Base-by-base conservation (phyloP, 1,140 invertebrate species). In the Temnothorax nylanderi region DNA sequence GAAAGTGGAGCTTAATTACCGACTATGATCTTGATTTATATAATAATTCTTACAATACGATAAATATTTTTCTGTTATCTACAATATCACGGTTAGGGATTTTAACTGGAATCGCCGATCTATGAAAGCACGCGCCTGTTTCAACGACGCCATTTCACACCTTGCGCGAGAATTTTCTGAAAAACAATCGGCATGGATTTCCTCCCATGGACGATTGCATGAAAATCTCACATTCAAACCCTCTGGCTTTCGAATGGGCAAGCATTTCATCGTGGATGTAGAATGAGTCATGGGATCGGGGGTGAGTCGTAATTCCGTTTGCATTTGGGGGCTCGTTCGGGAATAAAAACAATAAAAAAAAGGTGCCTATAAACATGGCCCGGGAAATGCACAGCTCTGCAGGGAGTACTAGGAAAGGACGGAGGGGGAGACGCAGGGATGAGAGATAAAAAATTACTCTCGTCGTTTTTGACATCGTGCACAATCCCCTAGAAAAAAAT, bases 241-340 rank as follows among this genome's bases (percentile, higher is more conserved):
- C 77, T 74, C 80, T 84, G 41, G 80, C 80, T 84, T 84, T 84
- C 26, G 54, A 71, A 84, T 62, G 69, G n/a, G 41, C 80, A 62
- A 84, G 56, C 80, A 71, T 84, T 84, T 84, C 80, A 84, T 84
- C 80, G 69, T 75, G 69, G 80, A 84, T 84, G 54, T 75, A 75
- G 80, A 75, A 84, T 84, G 80, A 84, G 80, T 84, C 80, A 84
- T 84, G 69, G 80, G 80, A 84, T 84, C 80, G 80, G 69, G 80
- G 69, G 80, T 84, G 69, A 75, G 80, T 75, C 80, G 80, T 84
- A 84, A 84, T 84, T 84, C 80, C 80, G 69, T 84, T 84, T 84
- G 80, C 80, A 84, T 84, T 84, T 84, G 69, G 80, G 37, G 80
- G 80, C 62, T 84, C 69, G 80, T 75, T 75, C 80, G 69, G 56